Percentiles rank a stretch among this genome's conserved stretches.
Conservation (phyloP, 2,888 invertebrate species). For the Anthophora plumipes region DNA sequence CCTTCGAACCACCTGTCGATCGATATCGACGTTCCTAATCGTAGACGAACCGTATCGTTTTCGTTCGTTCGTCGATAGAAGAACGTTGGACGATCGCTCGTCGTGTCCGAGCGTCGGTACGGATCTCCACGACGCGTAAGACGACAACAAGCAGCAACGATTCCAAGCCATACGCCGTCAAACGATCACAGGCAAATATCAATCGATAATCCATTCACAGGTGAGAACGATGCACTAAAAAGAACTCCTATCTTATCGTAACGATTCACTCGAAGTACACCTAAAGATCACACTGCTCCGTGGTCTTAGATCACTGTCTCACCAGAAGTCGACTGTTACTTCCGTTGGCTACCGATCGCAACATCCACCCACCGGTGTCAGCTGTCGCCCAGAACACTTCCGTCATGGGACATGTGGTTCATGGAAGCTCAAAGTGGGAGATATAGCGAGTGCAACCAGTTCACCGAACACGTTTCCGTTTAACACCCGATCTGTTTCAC, state of each 20-base stretch:
- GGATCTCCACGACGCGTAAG: conserved; percentile 32
- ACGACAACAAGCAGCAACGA: conserved; percentile 17
- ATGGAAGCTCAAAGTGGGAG: background rate
- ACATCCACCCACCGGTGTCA: background rate
- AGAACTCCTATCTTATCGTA: too few species aligned
- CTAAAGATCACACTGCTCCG: background rate
- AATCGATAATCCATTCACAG: background rate
- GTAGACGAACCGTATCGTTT: background rate
- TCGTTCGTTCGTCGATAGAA: conserved; percentile 20
- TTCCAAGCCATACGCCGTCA: conserved; percentile 39
- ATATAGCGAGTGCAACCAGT: conserved; percentile 7
- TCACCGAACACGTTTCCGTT: background rate
- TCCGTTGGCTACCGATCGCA: background rate
- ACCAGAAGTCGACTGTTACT: conserved; percentile 3
- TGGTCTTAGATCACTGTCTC: conserved; percentile 20
- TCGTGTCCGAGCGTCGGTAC: conserved; percentile 5
- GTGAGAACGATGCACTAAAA: conserved; percentile 26
- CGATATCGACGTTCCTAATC: background rate
- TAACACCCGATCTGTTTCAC: background rate
- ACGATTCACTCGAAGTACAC: background rate
- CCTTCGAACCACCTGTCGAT: conserved; percentile 4
- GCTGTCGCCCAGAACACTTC: background rate
- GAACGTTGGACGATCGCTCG: background rate
- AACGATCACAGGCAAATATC: conserved; percentile 24
- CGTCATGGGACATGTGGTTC: conserved; percentile 6